Evolutionary conservation across 2,113 vertebrate genomes (phyloP).

Genomic region (Cephalopterus ornatus): DNA sequence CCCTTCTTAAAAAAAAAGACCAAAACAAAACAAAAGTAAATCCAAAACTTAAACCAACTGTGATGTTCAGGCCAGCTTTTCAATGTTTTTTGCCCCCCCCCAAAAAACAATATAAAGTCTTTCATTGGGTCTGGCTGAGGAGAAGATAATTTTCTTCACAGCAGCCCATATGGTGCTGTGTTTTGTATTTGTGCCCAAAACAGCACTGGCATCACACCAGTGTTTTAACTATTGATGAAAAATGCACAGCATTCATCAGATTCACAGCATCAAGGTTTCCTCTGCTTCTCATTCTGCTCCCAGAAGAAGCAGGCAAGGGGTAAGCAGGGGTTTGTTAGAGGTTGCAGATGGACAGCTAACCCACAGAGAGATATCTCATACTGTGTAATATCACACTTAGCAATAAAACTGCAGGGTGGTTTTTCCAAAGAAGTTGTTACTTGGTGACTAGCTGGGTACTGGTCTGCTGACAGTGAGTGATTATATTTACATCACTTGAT

Average conservation of each 20-base stretch:
- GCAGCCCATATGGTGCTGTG: background rate
- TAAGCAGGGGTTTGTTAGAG: background rate
- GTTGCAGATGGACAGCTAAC: background rate
- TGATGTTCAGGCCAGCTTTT: background rate
- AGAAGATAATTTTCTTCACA: background rate
- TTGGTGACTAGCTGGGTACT: background rate
- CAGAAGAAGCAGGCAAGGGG: background rate
- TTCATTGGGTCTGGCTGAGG: background rate
- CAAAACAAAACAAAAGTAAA: background rate
- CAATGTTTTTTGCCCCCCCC: fast-evolving
- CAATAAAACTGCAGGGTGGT: background rate
- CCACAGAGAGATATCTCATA: background rate
- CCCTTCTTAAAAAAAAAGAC: background rate
- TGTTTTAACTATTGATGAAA: background rate
- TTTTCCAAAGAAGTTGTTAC: background rate
- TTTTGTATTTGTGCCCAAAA: background rate
- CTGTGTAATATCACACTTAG: background rate
- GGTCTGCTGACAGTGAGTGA: background rate
- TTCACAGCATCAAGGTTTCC: background rate
- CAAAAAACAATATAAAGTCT: fast-evolving
- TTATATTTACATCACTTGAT: background rate
- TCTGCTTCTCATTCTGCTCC: background rate
- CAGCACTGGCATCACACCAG: fast-evolving
- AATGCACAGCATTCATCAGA: background rate
- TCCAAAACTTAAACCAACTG: background rate